phyloP scores from a whole-genome alignment of 2,113 vertebrate species.

The Furnarius figulus region DNA sequence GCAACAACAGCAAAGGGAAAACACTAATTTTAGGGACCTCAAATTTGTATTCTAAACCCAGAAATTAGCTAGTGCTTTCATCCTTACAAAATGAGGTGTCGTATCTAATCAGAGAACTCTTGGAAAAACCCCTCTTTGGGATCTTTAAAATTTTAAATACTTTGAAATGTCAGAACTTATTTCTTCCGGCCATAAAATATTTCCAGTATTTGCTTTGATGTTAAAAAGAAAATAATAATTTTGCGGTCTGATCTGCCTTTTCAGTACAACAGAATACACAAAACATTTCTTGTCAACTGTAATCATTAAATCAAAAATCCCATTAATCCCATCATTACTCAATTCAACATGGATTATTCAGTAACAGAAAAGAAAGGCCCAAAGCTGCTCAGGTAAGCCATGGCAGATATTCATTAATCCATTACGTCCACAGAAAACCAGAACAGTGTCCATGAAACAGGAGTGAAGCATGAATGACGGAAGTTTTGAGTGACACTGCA shows the following conservation, averaged over 20 bases:
- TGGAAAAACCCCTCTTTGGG: not conserved
- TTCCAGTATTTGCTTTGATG: not conserved
- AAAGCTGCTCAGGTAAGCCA: slow-evolving; percentile 31
- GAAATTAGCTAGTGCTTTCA: not conserved
- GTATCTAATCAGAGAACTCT: not conserved
- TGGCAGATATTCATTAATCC: slow-evolving; percentile 26
- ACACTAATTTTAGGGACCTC: not conserved
- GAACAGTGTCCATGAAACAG: not conserved
- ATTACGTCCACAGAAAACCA: slow-evolving; percentile 5
- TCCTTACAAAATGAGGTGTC: not conserved
- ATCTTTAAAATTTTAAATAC: not conserved
- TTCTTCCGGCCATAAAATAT: not conserved
- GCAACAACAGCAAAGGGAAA: not conserved
- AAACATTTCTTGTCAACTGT: slow-evolving; percentile 21
- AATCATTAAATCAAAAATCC: slow-evolving; percentile 27
- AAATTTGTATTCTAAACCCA: not conserved
- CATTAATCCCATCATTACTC: slow-evolving; percentile 31
- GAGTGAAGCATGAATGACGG: not conserved
- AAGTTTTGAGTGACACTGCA: not conserved
- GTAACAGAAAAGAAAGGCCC: not conserved
- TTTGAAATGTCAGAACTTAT: not conserved
- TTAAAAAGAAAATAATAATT: not conserved
- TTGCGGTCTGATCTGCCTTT: not conserved
- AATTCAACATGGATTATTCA: slow-evolving; percentile 19
- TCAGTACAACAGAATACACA: not conserved